Conservation (phyloP, 2,888 invertebrate species). For the Arrhopalites spinosus region DNA sequence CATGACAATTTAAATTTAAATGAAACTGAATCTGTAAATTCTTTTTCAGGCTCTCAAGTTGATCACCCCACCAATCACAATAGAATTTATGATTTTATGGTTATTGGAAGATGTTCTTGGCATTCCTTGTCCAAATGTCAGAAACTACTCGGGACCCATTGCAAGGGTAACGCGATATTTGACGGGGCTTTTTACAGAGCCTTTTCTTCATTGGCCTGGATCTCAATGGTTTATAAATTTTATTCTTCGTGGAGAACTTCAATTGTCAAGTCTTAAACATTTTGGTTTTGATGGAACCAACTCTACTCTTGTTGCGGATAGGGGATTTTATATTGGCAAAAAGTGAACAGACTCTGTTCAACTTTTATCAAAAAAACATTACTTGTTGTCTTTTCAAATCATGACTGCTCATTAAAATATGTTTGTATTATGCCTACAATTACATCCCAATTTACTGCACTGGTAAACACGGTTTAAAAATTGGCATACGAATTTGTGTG, state of each 20-base stretch:
- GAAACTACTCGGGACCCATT: background rate
- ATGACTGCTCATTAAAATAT: no score
- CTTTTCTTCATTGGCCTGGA: background rate
- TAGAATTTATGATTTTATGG: constrained; percentile 13
- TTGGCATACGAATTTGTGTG: no score
- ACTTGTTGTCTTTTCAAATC: no score
- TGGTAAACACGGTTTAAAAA: no score
- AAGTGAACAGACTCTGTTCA: background rate
- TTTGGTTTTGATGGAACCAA: constrained; percentile 24
- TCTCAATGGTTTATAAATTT: constrained; percentile 9
- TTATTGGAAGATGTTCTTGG: constrained; percentile 20
- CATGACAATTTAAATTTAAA: background rate
- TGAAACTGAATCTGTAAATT: background rate
- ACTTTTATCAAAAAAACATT: background rate
- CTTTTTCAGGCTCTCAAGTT: constrained; percentile 8
- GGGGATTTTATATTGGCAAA: background rate
- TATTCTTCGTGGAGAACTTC: constrained; percentile 4
- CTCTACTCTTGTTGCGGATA: constrained; percentile 6
- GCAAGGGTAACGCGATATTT: background rate
- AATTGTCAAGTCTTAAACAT: constrained; percentile 1
- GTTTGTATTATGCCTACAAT: no score
- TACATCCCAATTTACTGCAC: no score
- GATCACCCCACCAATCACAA: constrained; percentile 12
- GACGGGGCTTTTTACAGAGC: background rate
- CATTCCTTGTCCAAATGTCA: constrained; percentile 18